Base-by-base conservation (phyloP, 2,797 vertebrate species). In the Schizopygopsis malacanthus region DNA sequence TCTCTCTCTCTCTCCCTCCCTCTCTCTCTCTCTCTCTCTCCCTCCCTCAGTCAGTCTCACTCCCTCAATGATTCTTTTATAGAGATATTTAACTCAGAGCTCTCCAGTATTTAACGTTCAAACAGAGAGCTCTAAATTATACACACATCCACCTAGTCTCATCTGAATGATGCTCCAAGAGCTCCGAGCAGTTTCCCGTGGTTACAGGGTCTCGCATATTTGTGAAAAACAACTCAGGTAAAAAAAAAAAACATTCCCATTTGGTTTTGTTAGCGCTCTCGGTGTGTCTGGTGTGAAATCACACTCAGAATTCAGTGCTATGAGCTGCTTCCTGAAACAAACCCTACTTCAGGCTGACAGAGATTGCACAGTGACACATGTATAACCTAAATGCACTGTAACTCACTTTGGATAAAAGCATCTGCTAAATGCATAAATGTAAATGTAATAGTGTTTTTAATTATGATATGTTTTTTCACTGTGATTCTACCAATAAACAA, bases 1-100 rank as follows among this genome's bases (percentile, higher is more conserved):
- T 39, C 37, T 39, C 28, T 28, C 28, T 28, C 28, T 28, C 37
- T 39, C 37, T 39, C 37, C 2, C 33, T 33, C 33, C 2, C 33
- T 33, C 33, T 2, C 33, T 0, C 33, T 33, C 33, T 2, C 33
- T 69, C 61, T 4, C 20, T 56, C 61, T 65, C 65, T 72, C 12
- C 0, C 37, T 39, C 37, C 4, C 37, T 39, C 37, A 52, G 79
- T 45, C 37, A 5, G 6, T 45, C 75, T 78, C 73, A 20, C 33
- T 77, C 47, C 6, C 16, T 73, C 39, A 77, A 77, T 18, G 59
- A 84, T 41, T 77, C 28, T 56, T 54, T 22, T 16, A 56, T 70
- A 28, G 72, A 65, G 65, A 77, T 84, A 39, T 84, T 84, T 59
- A 83, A 63, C 81, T 61, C 70, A 72, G 50, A 47, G 70, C 81